Conservation (phyloP, 2,888 invertebrate species). For the Papilio demoleus region DNA sequence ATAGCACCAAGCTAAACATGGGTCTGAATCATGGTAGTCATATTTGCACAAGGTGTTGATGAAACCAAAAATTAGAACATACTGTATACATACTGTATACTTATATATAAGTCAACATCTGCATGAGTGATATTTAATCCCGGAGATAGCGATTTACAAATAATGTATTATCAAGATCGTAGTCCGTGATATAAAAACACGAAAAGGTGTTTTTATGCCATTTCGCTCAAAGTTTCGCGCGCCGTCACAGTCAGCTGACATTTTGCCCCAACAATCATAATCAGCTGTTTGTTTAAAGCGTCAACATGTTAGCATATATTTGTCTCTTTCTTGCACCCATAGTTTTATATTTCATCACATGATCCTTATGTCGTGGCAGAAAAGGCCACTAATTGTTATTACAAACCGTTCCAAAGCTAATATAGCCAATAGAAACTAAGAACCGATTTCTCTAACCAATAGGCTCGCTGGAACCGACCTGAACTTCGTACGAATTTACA, state of each 20-base stretch:
- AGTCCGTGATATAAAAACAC: slow-evolving; percentile 42
- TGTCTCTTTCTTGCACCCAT: slow-evolving; percentile 55
- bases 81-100: too few relatives aligned
- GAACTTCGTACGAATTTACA: slow-evolving; percentile 63
- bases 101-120: slow-evolving; percentile 41
- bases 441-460: slow-evolving; percentile 43
- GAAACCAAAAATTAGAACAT: slow-evolving; percentile 35
- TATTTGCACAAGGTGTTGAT: not conserved
- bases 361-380: slow-evolving; percentile 47
- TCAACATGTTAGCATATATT: slow-evolving; percentile 44
- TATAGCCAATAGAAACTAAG: slow-evolving; percentile 54
- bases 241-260: slow-evolving; percentile 53
- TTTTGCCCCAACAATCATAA: slow-evolving; percentile 39
- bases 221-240: slow-evolving; percentile 52
- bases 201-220: slow-evolving; percentile 36
- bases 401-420: slow-evolving; percentile 30
- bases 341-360: slow-evolving; percentile 56
- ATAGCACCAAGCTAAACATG: not conserved
- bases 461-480: slow-evolving; percentile 48
- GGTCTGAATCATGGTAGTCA: not conserved
- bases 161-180: slow-evolving; percentile 37
- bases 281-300: slow-evolving; percentile 52
- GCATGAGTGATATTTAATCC: slow-evolving; percentile 49
- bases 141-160: slow-evolving; percentile 32
- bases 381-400: slow-evolving; percentile 44